These are phyloP conservation scores for Steinernema carpocapsae DNA, from an alignment of 2,888 invertebrate species.

Conservation along the genomic window DNA sequence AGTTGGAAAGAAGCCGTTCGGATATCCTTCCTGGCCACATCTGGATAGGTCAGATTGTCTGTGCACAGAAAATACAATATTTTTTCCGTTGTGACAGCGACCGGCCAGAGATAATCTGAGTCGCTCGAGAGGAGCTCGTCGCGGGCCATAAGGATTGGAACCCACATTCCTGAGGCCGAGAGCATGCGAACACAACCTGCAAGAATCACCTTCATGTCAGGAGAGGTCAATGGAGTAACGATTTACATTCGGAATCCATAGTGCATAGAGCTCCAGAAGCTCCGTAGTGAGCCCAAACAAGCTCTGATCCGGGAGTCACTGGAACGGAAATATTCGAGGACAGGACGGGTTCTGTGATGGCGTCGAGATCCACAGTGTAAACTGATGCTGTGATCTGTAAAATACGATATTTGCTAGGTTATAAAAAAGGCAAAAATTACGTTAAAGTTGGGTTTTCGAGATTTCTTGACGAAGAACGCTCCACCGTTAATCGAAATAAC, in stretches of 20 bases:
- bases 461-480: constrained; percentile 8
- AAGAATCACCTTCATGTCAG: too few relatives aligned
- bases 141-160: constrained; percentile 53
- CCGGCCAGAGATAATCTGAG: constrained; percentile 55
- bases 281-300: constrained; percentile 52
- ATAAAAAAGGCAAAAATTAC: neutral
- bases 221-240: too few relatives aligned
- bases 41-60: constrained; percentile 13
- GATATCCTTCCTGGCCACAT: constrained; percentile 21
- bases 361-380: neutral
- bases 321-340: constrained; percentile 7
- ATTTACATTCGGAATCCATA: constrained; percentile 47
- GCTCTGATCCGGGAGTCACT: constrained; percentile 43
- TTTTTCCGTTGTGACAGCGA: constrained; percentile 44
- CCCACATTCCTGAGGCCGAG: constrained; percentile 49
- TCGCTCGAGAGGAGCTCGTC: constrained; percentile 37
- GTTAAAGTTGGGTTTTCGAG: neutral
- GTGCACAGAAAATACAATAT: constrained; percentile 11
- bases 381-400: neutral
- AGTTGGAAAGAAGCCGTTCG: neutral
- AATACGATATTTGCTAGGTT: neutral
- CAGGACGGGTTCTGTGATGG: neutral
- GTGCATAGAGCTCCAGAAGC: constrained; percentile 49
- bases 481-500: constrained; percentile 23
- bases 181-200: constrained; percentile 46